Base-by-base conservation (phyloP, 2,888 invertebrate genomes). In the Nemotelus pantherinus region DNA sequence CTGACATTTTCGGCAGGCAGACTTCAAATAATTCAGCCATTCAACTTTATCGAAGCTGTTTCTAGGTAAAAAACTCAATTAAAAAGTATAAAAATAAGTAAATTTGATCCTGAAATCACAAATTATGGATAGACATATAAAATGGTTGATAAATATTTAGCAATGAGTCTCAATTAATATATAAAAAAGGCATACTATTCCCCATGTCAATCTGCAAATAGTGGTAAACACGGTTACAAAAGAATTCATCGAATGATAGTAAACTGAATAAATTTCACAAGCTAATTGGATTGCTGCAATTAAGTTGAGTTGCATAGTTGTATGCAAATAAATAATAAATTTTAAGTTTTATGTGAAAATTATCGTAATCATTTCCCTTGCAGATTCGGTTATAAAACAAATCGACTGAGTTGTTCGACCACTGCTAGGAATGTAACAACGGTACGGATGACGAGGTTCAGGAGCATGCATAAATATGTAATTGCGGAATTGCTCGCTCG, bases 251-350 rank as follows among this genome's bases (percentile, higher is more conserved):
- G 53, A 6, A 57, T 57, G 25, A 41, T 63, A 41, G 41, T 57
- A 68, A 39, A 6, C 50, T 48, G 39, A 39, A 6, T 25, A 72
- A 70, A 71, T 64, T 78, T 70, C 55, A 71, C 63, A 78, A 65
- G 65, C 76, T 78, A 76, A 78, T 78, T 78, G 78, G 75, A 65
- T 57, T 76, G 71, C 53, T 71, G 76, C 71, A 78, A 76, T 78
- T 78, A 78, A 78, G 60, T 64, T 55, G 63, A 76, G 70, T 78
- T 78, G 76, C 78, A 78, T 78, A 75, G 43, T 76, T 58, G 68
- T 57, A n/a, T 64, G 64, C 75, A 68, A 60, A 58, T 75, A 75
- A 71, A 75, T 76, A 78, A 78, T 78, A 78, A 78, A 76, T 64
- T 43, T 9, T 9, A 55, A 47, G 67, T 78, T 78, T 78, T 78